phyloP scores from a whole-genome alignment of 2,888 invertebrate genomes.

The Allacma fusca region DNA sequence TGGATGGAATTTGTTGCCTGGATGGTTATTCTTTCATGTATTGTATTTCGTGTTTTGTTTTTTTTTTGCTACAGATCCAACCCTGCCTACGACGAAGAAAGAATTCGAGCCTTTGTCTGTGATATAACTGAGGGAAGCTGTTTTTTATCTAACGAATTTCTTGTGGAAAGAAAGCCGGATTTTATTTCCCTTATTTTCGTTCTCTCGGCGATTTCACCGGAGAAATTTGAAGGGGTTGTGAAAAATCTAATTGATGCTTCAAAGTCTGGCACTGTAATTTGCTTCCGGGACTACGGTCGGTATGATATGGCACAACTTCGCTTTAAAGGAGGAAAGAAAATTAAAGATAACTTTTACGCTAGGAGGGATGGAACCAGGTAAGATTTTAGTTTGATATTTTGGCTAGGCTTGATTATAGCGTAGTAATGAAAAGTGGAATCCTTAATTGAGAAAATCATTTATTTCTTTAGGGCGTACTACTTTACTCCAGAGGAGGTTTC shows the following conservation, averaged over 20 bases:
- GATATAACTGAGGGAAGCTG: conserved; percentile 80
- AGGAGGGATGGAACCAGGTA: conserved; percentile 95
- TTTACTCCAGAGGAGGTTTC: conserved; percentile 77
- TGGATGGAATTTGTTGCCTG: no score
- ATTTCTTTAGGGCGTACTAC: conserved; percentile 76
- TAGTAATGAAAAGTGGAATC: no score
- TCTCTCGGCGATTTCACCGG: conserved; percentile 90
- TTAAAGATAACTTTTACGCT: conserved; percentile 93
- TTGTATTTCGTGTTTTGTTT: background rate
- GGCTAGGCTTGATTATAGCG: no score
- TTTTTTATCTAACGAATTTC: conserved; percentile 66
- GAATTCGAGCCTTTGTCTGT: conserved; percentile 81
- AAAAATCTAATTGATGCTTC: conserved; percentile 73
- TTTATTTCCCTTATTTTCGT: conserved; percentile 93
- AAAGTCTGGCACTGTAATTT: conserved; percentile 79
- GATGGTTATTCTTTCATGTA: background rate
- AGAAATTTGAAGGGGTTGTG: conserved; percentile 72
- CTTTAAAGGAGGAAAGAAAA: conserved; percentile 90
- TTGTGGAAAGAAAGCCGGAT: conserved; percentile 69
- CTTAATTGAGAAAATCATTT: no score
- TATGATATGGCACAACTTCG: conserved; percentile 95
- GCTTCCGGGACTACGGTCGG: conserved; percentile 95
- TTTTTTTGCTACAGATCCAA: conserved; percentile 60
- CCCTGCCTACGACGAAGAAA: conserved; percentile 72
- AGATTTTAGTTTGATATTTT: conserved; percentile 45